Evolutionary conservation across 2,888 invertebrate genomes (phyloP).

Genomic region (Ganaspis brasiliensis): DNA sequence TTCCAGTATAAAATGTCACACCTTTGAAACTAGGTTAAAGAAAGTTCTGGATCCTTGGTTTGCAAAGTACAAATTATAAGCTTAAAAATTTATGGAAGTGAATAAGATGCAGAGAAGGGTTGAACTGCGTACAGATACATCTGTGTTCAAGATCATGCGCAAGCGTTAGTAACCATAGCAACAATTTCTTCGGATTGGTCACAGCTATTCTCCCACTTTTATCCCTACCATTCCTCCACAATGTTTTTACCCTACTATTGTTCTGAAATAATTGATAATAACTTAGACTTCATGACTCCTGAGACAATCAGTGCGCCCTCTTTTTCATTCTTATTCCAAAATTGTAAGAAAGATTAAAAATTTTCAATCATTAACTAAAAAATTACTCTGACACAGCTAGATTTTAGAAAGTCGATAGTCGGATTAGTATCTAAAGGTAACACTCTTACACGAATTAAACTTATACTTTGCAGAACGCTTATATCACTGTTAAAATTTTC

Average conservation of each 20-base stretch:
- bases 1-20: too few species aligned
- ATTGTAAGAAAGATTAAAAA: too few species aligned
- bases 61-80: constrained; percentile 10
- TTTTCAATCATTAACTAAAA: too few species aligned
- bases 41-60: constrained; percentile 61
- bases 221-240: constrained; percentile 69
- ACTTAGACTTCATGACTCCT: constrained; percentile 62
- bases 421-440: too few species aligned
- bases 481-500: too few species aligned
- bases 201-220: constrained; percentile 78
- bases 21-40: constrained; percentile 79
- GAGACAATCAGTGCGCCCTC: constrained; percentile 56
- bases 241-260: constrained; percentile 55
- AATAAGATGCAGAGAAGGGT: constrained; percentile 52
- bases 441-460: too few species aligned
- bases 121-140: constrained; percentile 42
- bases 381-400: too few species aligned
- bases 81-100: constrained; percentile 50
- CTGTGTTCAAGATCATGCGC: constrained; percentile 69
- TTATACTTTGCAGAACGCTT: too few species aligned
- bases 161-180: constrained; percentile 79
- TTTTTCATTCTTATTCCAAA: neutral
- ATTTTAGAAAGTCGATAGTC: too few species aligned
- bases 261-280: constrained; percentile 76
- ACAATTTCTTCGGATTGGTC: constrained; percentile 80